A percentile compares a stretch with the other conserved stretches of the same genome.
Evolutionary conservation across 2,888 invertebrate genomes (phyloP).

Genomic region (Xylota segnis): DNA sequence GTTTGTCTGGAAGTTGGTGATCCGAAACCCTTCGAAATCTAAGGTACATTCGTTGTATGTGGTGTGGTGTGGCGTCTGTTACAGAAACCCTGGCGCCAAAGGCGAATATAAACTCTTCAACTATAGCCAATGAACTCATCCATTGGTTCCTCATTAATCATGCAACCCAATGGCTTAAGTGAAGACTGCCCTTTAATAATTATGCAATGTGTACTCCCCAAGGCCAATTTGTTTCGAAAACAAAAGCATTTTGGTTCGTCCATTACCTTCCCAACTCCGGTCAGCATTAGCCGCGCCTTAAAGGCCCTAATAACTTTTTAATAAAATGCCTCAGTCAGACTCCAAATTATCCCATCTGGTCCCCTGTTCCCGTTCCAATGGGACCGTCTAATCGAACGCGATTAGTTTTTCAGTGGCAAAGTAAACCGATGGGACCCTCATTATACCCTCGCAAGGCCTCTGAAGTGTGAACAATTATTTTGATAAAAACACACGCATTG

Average conservation of each 20-base stretch:
- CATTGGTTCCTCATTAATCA: not conserved
- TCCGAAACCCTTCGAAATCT: too few relatives aligned
- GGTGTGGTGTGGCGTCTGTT: too few relatives aligned
- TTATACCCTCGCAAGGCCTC: slow-evolving; percentile 28
- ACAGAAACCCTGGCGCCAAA: too few relatives aligned
- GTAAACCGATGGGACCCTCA: slow-evolving; percentile 34
- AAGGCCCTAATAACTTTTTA: slow-evolving; percentile 26
- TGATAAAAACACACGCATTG: slow-evolving; percentile 45
- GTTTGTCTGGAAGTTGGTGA: too few relatives aligned
- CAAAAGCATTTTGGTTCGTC: not conserved
- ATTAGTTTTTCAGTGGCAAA: slow-evolving; percentile 25
- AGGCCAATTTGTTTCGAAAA: not conserved
- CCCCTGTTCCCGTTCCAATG: not conserved
- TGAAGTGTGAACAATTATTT: slow-evolving; percentile 62
- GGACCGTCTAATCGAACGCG: slow-evolving; percentile 18
- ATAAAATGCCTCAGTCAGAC: slow-evolving; percentile 23
- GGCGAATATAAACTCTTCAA: too few relatives aligned
- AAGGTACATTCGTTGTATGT: too few relatives aligned
- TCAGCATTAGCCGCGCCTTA: slow-evolving; percentile 20
- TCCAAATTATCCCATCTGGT: not conserved
- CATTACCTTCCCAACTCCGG: not conserved
- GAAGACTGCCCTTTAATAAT: not conserved
- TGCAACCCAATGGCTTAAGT: not conserved
- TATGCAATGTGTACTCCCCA: not conserved
- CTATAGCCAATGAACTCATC: too few relatives aligned